Conservation (phyloP, 2,888 invertebrate genomes). For the Lasioglossum malachurum region DNA sequence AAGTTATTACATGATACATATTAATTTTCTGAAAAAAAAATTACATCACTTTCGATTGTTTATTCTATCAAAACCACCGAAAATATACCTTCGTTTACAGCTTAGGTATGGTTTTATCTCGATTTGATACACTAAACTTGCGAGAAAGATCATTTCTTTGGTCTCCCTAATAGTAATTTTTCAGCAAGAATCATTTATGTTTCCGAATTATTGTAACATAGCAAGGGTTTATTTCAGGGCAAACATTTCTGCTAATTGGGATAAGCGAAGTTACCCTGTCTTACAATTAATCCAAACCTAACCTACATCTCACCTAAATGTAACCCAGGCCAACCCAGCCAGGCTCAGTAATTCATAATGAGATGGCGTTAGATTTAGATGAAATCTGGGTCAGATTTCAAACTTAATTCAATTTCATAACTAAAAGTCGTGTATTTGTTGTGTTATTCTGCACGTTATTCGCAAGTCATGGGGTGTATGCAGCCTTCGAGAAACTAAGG, state of each 20-base stretch:
- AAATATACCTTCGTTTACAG: too few relatives aligned
- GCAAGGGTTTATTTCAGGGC: too few relatives aligned
- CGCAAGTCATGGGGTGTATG: too few relatives aligned
- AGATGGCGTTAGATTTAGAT: not conserved
- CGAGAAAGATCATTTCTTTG: too few relatives aligned
- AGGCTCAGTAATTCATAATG: not conserved
- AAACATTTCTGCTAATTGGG: too few relatives aligned
- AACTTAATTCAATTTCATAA: not conserved
- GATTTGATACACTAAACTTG: too few relatives aligned
- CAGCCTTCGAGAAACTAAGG: not conserved
- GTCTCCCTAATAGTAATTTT: not conserved
- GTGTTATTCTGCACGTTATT: too few relatives aligned
- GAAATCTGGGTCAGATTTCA: not conserved
- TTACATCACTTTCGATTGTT: too few relatives aligned
- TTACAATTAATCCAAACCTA: not conserved
- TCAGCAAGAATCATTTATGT: not conserved
- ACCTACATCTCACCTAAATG: not conserved
- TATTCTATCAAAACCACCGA: too few relatives aligned
- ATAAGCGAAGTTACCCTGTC: not conserved
- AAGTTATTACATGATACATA: too few relatives aligned
- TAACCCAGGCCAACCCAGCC: not conserved
- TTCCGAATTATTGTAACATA: not conserved
- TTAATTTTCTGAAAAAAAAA: too few relatives aligned
- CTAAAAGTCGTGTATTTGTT: not conserved
- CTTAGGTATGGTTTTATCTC: too few relatives aligned